A percentile compares a stretch with the other conserved stretches of the same genome.
phyloP scores from a whole-genome alignment of 1,140 invertebrate genomes.

The Drosophila quadrilineata region DNA sequence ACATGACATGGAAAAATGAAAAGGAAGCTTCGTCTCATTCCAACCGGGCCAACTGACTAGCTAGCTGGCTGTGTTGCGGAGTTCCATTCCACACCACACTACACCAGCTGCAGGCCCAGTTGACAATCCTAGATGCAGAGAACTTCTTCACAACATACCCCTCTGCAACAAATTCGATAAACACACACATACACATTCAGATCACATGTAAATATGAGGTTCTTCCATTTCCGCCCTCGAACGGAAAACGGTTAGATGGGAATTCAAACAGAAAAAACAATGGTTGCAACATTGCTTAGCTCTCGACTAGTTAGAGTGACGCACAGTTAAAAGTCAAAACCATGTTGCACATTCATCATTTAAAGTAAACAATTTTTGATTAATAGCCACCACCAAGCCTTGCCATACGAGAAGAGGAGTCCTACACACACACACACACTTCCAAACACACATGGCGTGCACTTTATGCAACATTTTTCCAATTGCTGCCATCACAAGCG shows the following conservation, averaged over 20 bases:
- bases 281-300: constrained; percentile 57
- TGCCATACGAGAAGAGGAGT: neutral
- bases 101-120: constrained; percentile 9
- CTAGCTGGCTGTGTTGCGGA: constrained; percentile 25
- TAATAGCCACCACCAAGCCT: constrained; percentile 51
- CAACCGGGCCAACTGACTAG: constrained; percentile 7
- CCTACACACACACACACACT: too few species aligned
- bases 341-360: constrained; percentile 78
- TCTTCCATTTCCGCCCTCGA: constrained; percentile 2
- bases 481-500: constrained; percentile 54
- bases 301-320: constrained; percentile 42
- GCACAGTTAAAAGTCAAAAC: constrained; percentile 65
- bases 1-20: constrained; percentile 80
- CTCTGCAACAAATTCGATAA: constrained; percentile 56
- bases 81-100: neutral
- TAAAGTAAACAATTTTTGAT: constrained; percentile 79
- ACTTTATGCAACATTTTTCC: constrained; percentile 70
- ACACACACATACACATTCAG: too few species aligned
- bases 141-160: constrained; percentile 27
- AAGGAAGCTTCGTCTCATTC: constrained; percentile 56
- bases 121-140: constrained; percentile 33
- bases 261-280: constrained; percentile 50
- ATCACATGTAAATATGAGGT: constrained; percentile 68
- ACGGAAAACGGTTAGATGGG: neutral
- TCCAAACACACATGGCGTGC: too few species aligned